Conservation (phyloP, 2,888 invertebrate genomes). For the Hipparchia semele region DNA sequence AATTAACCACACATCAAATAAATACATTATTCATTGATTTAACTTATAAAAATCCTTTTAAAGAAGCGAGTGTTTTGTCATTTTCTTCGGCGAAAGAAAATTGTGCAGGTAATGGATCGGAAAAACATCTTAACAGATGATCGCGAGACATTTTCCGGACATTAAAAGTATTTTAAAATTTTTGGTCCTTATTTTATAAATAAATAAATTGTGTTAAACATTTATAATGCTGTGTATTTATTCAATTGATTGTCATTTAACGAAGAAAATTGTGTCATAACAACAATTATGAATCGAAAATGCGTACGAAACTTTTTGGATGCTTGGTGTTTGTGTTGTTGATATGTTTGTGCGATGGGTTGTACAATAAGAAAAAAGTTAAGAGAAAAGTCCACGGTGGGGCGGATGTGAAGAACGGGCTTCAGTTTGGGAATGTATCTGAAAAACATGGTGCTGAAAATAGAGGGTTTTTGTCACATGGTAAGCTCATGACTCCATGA, state of each 20-base stretch:
- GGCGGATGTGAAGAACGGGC: constrained; percentile 38
- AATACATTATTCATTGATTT: background rate
- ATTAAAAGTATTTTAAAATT: too few relatives aligned
- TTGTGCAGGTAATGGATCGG: too few relatives aligned
- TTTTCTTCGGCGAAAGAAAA: too few relatives aligned
- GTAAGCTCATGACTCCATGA: constrained; percentile 45
- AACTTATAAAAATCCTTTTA: background rate
- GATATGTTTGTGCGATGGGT: constrained; percentile 46
- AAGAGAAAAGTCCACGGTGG: constrained; percentile 50
- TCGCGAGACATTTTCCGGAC: too few relatives aligned
- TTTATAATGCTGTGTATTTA: too few relatives aligned
- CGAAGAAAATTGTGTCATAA: constrained; percentile 52
- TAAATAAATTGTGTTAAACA: too few relatives aligned
- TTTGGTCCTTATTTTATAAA: too few relatives aligned
- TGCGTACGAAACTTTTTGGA: constrained; percentile 56
- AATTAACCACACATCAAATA: background rate
- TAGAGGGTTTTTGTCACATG: constrained; percentile 59
- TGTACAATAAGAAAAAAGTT: constrained; percentile 41
- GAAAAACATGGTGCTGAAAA: constrained; percentile 39
- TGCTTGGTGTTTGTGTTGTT: constrained; percentile 41
- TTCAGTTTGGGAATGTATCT: constrained; percentile 41
- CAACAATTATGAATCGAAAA: constrained; percentile 70
- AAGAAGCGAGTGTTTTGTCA: background rate
- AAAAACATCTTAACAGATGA: too few relatives aligned
- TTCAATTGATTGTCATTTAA: constrained; percentile 29